Evolutionary conservation across 2,113 vertebrate genomes (phyloP).

Genomic region (Thryonomys swinderianus): DNA sequence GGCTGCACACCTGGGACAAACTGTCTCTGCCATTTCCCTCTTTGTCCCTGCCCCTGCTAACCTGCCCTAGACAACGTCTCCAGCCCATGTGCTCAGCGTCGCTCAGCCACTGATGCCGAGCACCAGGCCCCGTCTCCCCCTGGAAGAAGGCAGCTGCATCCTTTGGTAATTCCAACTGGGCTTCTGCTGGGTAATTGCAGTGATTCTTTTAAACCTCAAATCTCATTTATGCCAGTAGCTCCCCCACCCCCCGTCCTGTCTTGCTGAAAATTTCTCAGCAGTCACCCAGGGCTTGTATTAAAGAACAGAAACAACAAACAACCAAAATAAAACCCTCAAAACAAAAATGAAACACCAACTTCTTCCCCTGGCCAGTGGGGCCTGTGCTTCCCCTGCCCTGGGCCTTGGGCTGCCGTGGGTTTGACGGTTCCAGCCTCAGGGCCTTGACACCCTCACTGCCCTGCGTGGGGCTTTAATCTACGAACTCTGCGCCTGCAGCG

Average conservation of each 20-base stretch:
- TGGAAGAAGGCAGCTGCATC: neutral
- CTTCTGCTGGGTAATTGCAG: slow-evolving; percentile 11
- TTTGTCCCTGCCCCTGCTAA: fast-evolving
- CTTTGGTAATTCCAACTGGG: neutral
- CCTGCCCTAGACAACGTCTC: fast-evolving
- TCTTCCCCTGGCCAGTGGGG: too few relatives aligned
- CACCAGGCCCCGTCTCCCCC: neutral
- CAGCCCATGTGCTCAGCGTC: neutral
- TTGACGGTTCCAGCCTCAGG: neutral
- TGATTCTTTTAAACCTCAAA: neutral
- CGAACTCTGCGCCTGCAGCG: fast-evolving
- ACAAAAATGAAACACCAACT: neutral
- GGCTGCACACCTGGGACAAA: neutral
- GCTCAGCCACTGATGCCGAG: fast-evolving
- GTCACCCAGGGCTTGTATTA: neutral
- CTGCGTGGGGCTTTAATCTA: fast-evolving
- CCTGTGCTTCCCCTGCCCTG: neutral
- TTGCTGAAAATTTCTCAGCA: neutral
- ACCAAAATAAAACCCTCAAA: neutral
- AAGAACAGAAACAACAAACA: neutral
- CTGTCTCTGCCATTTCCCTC: neutral
- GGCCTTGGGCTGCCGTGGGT: neutral
- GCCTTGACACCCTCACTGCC: neutral
- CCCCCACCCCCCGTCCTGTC: fast-evolving
- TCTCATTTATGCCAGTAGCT: neutral